These are phyloP conservation scores for Ondatra zibethicus DNA, from an alignment of 2,113 vertebrate species.

Conservation along the genomic window DNA sequence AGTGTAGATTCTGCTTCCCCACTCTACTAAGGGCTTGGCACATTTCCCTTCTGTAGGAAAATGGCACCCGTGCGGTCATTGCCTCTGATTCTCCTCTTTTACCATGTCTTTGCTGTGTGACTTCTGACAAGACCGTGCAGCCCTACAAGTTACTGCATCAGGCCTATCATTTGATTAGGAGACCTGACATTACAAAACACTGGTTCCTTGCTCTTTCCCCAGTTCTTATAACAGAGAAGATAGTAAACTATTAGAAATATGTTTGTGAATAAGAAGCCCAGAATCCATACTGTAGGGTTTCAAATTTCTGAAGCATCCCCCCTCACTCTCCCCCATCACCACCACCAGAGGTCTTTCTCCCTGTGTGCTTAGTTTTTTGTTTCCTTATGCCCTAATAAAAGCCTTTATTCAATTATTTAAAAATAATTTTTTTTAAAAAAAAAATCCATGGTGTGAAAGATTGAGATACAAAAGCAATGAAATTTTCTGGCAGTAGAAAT, in stretches of 20 bases:
- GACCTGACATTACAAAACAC: conserved; percentile 3
- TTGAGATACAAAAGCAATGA: conserved; percentile 6
- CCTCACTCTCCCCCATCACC: too few relatives aligned
- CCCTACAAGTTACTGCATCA: background rate
- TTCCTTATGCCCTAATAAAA: background rate
- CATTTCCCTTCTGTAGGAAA: background rate
- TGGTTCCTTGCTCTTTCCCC: conserved; percentile 15
- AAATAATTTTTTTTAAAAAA: background rate
- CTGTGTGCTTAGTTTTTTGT: background rate
- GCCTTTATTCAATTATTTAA: background rate
- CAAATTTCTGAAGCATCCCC: too few relatives aligned
- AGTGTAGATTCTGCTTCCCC: background rate
- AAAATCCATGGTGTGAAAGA: conserved; percentile 23
- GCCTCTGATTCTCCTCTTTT: background rate
- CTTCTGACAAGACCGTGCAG: background rate
- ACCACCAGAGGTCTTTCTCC: background rate
- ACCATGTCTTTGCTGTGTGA: background rate
- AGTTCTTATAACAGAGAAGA: conserved; percentile 27
- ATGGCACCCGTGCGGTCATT: background rate
- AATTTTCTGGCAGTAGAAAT: conserved; percentile 48
- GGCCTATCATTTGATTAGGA: background rate
- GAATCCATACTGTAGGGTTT: background rate
- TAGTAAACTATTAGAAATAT: conserved; percentile 23
- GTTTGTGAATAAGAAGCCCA: conserved; percentile 30
- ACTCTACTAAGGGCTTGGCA: background rate